Percentiles rank a stretch among this genome's conserved stretches.
Conservation (phyloP, 2,888 invertebrate genomes). For the Lycia hirtaria region DNA sequence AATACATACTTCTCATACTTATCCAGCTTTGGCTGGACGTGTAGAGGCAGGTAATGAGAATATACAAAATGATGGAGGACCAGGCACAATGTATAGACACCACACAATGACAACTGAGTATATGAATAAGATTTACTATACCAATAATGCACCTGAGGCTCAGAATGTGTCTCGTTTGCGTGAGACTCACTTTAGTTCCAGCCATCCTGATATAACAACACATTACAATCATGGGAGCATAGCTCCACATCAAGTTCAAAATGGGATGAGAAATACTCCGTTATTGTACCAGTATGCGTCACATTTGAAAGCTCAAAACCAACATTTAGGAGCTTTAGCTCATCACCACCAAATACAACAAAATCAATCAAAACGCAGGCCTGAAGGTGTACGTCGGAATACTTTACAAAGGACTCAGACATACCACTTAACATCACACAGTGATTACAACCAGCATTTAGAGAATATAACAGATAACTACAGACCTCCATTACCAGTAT, state of each 20-base stretch:
- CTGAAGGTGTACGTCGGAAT: conserved; percentile 71
- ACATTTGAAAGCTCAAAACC: conserved; percentile 78
- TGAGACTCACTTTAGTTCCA: conserved; percentile 82
- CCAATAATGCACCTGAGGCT: conserved; percentile 64
- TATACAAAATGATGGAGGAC: conserved; percentile 63
- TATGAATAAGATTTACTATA: conserved; percentile 76
- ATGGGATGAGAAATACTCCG: conserved; percentile 71
- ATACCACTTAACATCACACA: conserved; percentile 80
- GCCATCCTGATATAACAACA: conserved; percentile 80
- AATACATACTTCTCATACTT: conserved; percentile 78
- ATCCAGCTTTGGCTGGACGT: conserved; percentile 70
- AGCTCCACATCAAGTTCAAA: conserved; percentile 61
- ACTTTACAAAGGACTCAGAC: conserved; percentile 81
- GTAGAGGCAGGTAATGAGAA: conserved; percentile 66
- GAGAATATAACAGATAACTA: conserved; percentile 72
- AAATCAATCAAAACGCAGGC: conserved; percentile 64
- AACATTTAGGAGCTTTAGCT: conserved; percentile 70
- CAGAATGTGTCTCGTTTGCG: conserved; percentile 73
- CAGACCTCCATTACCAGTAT: conserved; percentile 61
- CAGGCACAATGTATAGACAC: conserved; percentile 67
- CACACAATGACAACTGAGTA: conserved; percentile 79
- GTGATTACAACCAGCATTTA: conserved; percentile 80
- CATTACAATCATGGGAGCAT: conserved; percentile 68
- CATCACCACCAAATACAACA: conserved; percentile 71
- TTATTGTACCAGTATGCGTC: conserved; percentile 82